Base-by-base conservation (phyloP, 2,113 vertebrate genomes). In the Sylvicapra grimmia region DNA sequence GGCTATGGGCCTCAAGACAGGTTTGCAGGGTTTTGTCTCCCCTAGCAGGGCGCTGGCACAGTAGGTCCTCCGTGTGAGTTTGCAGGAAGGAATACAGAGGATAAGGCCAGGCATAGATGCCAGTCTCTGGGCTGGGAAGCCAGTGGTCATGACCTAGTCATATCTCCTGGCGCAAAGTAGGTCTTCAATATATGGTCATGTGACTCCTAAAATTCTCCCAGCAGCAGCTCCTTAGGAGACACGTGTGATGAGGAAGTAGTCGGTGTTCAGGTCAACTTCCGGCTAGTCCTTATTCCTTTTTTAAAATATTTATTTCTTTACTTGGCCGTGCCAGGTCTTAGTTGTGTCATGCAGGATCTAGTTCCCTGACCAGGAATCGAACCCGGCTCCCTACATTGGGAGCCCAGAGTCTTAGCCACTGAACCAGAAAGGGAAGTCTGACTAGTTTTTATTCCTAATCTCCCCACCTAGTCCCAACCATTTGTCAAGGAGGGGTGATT, bases 111-210 rank as follows among this genome's bases (percentile, higher is more conserved):
- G 56, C 49, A 44, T 1, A 29, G 40, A 6, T 47, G 33, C 33
- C 15, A 4, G 6, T 72, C n/a, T 92, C 58, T 0, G 0, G 16
- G 54, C 63, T 7, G 0, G 4, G 65, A 94, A 11, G 61, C 18
- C 89, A 10, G 4, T 4, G 36, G 29, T 29, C 29, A 15, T 10
- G 18, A 36, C 49, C 25, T 56, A 8, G 23, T 59, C 59, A 2
- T 14, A 25, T 49, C 80, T 84, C 58, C 27, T 51, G 92, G 53
- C 33, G 33, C 18, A 49, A 19, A 84, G 49, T 4, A n/a, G 29
- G 11, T 33, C 68, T 86, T 53, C 49, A 84, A 54, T 14, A 84
- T 84, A 84, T 8, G 33, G 33, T 84, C 33, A 36, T 53, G 7
- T 84, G 51, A 21, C 33, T 84, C 83, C 86, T 83, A 33, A 49